Conservation (phyloP, 2,797 vertebrate genomes). For the Enoplosus armatus region DNA sequence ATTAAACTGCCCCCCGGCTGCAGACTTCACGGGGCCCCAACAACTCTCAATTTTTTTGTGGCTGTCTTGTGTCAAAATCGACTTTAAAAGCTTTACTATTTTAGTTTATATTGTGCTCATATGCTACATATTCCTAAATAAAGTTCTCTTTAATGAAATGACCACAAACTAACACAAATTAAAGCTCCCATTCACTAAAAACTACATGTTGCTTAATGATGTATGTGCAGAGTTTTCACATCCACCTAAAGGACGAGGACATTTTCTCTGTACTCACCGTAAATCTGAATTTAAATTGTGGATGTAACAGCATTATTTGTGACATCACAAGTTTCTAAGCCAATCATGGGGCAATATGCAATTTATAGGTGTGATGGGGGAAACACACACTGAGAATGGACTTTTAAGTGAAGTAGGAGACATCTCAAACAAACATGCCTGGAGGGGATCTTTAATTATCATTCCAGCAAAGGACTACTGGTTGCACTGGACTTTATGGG, state of each 20-base stretch:
- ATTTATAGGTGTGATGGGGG: neutral
- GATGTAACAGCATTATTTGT: neutral
- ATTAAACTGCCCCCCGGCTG: neutral
- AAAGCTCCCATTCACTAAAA: neutral
- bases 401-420: neutral
- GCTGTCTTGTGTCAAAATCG: neutral
- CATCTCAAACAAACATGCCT: slow-evolving; percentile 3
- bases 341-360: neutral
- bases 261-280: neutral
- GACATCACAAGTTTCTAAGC: neutral
- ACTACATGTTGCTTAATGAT: no score
- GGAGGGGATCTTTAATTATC: neutral
- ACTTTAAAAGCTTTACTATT: neutral
- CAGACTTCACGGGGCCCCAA: slow-evolving; percentile 5
- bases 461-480: neutral
- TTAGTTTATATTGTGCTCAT: neutral
- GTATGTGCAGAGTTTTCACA: no score
- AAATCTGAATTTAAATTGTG: neutral
- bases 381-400: neutral
- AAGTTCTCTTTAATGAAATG: neutral
- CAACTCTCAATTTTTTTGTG: slow-evolving; percentile 7
- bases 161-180: neutral
- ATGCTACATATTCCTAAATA: neutral
- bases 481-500: neutral
- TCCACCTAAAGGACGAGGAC: no score